Evolutionary conservation across 1,140 invertebrate genomes (phyloP).

Genomic region (Gonioctena quinquepunctata): DNA sequence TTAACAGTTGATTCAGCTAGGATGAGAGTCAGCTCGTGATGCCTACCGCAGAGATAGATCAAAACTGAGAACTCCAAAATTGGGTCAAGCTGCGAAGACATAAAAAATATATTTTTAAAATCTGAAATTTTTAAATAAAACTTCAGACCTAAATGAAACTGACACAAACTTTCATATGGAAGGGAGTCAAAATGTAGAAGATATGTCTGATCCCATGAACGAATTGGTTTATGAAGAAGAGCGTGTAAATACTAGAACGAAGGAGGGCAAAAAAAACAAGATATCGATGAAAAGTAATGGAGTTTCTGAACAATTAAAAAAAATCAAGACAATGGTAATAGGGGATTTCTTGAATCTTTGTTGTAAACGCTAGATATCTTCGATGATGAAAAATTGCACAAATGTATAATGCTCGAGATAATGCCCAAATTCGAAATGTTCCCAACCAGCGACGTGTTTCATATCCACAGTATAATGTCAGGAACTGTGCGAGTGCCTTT

Average conservation of each 20-base stretch:
- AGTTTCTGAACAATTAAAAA: neutral
- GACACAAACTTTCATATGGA: neutral
- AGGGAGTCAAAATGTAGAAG: neutral
- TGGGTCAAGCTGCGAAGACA: neutral
- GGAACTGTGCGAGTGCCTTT: neutral
- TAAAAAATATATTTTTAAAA: neutral
- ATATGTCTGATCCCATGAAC: neutral
- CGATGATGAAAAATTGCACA: neutral
- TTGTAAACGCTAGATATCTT: neutral
- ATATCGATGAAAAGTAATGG: neutral
- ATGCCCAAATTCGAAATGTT: neutral
- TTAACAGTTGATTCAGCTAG: neutral
- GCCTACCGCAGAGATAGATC: neutral
- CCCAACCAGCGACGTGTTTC: neutral
- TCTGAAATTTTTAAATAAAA: neutral
- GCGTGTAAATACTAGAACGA: neutral
- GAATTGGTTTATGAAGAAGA: neutral
- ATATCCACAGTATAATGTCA: neutral
- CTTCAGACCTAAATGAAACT: neutral
- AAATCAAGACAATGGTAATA: neutral
- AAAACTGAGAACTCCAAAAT: neutral
- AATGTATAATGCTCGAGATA: neutral
- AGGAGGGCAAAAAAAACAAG: neutral
- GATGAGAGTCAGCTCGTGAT: neutral
- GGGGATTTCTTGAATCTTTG: neutral